Evolutionary conservation across 2,888 invertebrate species (phyloP).

Genomic region (Lasioglossum marginatum): DNA sequence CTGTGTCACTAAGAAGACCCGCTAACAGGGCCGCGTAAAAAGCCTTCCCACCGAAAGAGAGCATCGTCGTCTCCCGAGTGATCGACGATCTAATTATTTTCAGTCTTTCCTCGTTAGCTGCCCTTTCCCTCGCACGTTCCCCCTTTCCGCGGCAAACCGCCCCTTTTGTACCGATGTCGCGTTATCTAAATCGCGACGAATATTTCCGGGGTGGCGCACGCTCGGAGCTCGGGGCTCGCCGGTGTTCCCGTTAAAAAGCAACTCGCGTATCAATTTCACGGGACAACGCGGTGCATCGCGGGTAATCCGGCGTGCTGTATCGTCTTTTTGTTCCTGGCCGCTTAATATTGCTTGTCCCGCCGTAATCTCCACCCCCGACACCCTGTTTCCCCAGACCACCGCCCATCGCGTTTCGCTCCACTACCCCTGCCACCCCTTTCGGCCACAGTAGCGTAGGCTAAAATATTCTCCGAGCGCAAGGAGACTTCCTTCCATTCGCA

Average conservation of each 20-base stretch:
- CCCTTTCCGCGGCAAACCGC: slow-evolving; percentile 55
- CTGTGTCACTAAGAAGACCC: neutral
- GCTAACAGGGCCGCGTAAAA: slow-evolving; percentile 15
- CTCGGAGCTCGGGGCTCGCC: slow-evolving; percentile 27
- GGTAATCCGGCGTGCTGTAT: slow-evolving; percentile 78
- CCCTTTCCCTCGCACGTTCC: neutral
- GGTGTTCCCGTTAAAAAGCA: slow-evolving; percentile 73
- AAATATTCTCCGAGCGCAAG: slow-evolving; percentile 27
- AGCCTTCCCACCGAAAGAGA: slow-evolving; percentile 33
- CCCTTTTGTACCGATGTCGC: slow-evolving; percentile 59
- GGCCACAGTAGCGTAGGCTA: slow-evolving; percentile 59
- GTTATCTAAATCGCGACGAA: slow-evolving; percentile 75
- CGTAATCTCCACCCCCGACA: slow-evolving; percentile 76
- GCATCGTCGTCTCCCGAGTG: slow-evolving; percentile 46
- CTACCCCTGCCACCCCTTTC: slow-evolving; percentile 52
- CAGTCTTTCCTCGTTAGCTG: slow-evolving; percentile 70
- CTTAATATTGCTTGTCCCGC: slow-evolving; percentile 81
- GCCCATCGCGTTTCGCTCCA: slow-evolving; percentile 54
- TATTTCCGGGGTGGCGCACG: slow-evolving; percentile 64
- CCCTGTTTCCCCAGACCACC: slow-evolving; percentile 52
- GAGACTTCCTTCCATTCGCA: neutral
- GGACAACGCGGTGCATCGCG: slow-evolving; percentile 80
- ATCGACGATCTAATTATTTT: slow-evolving; percentile 73
- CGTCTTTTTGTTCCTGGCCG: slow-evolving; percentile 80
- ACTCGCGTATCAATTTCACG: slow-evolving; percentile 79